Evolutionary conservation across 2,888 invertebrate species (phyloP).

Genomic region (Sclerodermus sp.): DNA sequence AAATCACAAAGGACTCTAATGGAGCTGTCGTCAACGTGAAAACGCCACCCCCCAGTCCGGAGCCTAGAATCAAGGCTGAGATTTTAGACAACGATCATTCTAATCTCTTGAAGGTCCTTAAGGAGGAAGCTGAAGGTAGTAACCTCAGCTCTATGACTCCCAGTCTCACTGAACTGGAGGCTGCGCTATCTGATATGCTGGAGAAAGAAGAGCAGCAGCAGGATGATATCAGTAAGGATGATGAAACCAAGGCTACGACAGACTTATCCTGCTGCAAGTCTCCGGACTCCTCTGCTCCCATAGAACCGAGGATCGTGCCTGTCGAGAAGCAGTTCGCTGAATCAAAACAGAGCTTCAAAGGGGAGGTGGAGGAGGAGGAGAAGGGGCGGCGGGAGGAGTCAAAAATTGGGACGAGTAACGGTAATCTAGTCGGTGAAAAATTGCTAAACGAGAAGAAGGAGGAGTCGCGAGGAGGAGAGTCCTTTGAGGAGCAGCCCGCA

Average conservation of each 20-base stretch:
- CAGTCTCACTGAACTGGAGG: slow-evolving; percentile 50
- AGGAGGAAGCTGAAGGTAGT: slow-evolving; percentile 38
- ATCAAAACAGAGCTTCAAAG: background rate
- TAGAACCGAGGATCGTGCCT: slow-evolving; percentile 35
- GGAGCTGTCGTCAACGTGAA: slow-evolving; percentile 21
- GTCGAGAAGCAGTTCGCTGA: slow-evolving; percentile 6
- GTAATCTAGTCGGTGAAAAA: slow-evolving; percentile 15
- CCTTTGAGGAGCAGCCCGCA: no score
- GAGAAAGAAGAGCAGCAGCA: slow-evolving; percentile 33
- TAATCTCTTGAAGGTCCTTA: slow-evolving; percentile 37
- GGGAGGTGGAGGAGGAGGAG: background rate
- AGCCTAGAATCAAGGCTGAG: slow-evolving; percentile 37
- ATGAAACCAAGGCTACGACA: background rate
- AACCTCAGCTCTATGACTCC: slow-evolving; percentile 54
- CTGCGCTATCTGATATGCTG: slow-evolving; percentile 52
- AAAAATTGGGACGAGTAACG: slow-evolving; percentile 3
- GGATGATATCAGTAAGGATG: slow-evolving; percentile 1
- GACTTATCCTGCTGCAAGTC: background rate
- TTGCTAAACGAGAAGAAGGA: background rate
- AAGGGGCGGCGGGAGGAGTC: background rate
- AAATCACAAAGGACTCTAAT: slow-evolving; percentile 17
- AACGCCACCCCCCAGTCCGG: slow-evolving; percentile 49
- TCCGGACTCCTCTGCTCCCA: slow-evolving; percentile 22
- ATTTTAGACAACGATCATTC: slow-evolving; percentile 38
- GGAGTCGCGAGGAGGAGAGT: no score